Evolutionary conservation across 2,888 invertebrate genomes (phyloP).

Genomic region (Nycteola revayana): DNA sequence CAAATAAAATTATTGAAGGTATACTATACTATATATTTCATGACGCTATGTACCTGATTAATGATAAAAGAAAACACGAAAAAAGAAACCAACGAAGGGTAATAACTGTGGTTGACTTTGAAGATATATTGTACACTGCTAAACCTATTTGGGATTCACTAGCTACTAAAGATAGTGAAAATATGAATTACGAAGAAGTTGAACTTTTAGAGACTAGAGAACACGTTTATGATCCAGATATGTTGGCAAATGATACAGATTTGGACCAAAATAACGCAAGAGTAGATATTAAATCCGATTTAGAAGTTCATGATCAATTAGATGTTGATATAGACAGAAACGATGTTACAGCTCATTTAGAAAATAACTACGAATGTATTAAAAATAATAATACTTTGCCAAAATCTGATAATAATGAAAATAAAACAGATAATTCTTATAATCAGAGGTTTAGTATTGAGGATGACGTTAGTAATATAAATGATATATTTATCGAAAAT

Average conservation of each 20-base stretch:
- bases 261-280: no score
- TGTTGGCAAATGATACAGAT: no score
- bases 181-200: no score
- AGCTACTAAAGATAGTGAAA: no score
- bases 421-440: neutral
- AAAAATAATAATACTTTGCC: neutral
- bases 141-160: conserved; percentile 40
- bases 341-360: neutral
- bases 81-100: conserved; percentile 44
- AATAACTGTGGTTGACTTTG: conserved; percentile 61
- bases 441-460: neutral
- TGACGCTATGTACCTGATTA: conserved; percentile 40
- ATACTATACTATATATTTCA: conserved; percentile 63
- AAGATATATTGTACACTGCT: conserved; percentile 67
- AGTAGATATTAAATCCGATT: no score
- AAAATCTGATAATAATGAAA: neutral
- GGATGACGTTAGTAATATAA: neutral
- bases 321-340: neutral
- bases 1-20: conserved; percentile 57
- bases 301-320: neutral
- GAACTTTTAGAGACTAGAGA: no score
- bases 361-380: neutral
- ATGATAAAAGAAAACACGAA: conserved; percentile 40
- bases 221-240: no score
- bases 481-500: neutral